A percentile compares a stretch with the other conserved stretches of the same genome.
Conservation (phyloP, 2,888 invertebrate genomes). For the Cosmia pyralina region DNA sequence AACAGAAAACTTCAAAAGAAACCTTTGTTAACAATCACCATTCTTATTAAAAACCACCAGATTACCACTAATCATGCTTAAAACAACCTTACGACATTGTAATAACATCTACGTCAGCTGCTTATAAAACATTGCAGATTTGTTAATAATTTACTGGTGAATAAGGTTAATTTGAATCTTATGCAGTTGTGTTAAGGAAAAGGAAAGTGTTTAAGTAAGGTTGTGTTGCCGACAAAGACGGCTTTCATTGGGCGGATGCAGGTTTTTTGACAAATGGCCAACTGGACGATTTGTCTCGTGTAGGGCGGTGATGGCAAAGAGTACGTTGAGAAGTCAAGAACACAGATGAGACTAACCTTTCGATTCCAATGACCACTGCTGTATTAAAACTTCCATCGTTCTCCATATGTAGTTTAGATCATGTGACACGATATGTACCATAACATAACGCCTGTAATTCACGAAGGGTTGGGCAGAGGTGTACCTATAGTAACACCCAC, state of each 20-base stretch:
- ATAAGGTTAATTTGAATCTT: constrained; percentile 68
- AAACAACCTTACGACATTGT: constrained; percentile 35
- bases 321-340: constrained; percentile 50
- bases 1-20: constrained; percentile 68
- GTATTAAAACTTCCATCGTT: not conserved
- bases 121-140: constrained; percentile 24
- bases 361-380: not conserved
- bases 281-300: constrained; percentile 88
- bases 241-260: constrained; percentile 88
- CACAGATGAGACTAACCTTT: not conserved
- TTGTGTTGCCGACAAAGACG: constrained; percentile 79
- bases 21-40: constrained; percentile 68
- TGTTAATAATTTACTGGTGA: constrained; percentile 13
- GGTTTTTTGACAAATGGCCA: constrained; percentile 90
- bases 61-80: constrained; percentile 17
- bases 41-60: constrained; percentile 62
- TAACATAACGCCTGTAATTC: not conserved
- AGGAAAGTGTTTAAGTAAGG: constrained; percentile 56
- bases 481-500: not conserved
- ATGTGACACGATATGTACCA: not conserved
- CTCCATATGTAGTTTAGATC: not conserved
- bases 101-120: constrained; percentile 32
- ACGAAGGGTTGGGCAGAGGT: not conserved
- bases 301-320: constrained; percentile 84
- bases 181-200: constrained; percentile 66